Conservation (phyloP, 2,797 vertebrate genomes). For the Oreochromis grahami region DNA sequence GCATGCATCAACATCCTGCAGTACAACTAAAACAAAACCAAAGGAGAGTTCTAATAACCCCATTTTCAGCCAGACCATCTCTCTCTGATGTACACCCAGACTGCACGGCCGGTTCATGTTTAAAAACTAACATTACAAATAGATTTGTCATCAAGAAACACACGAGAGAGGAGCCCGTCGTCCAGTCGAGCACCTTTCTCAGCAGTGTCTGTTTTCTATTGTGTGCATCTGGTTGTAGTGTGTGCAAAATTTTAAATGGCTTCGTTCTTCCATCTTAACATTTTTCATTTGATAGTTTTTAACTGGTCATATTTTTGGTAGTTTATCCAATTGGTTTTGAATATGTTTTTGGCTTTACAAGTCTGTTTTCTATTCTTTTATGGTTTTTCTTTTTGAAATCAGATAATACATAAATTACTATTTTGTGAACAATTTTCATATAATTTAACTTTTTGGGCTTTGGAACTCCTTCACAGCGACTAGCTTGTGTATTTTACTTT, state of each 20-base stretch:
- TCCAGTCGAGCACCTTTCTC: slow-evolving; percentile 80
- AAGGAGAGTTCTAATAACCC: slow-evolving; percentile 69
- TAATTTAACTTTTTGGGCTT: slow-evolving; percentile 72
- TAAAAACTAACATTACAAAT: slow-evolving; percentile 77
- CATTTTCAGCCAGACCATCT: slow-evolving; percentile 86
- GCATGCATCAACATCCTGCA: slow-evolving; percentile 93
- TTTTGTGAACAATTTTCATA: slow-evolving; percentile 70
- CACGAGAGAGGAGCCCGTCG: slow-evolving; percentile 71
- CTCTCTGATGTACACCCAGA: slow-evolving; percentile 92
- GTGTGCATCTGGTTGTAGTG: slow-evolving; percentile 92
- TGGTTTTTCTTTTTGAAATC: slow-evolving; percentile 33
- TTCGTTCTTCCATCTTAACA: slow-evolving; percentile 75
- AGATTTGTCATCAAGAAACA: slow-evolving; percentile 68
- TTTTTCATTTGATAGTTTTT: slow-evolving; percentile 70
- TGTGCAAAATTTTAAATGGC: slow-evolving; percentile 82
- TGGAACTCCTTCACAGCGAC: slow-evolving; percentile 86
- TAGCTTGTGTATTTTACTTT: slow-evolving; percentile 54
- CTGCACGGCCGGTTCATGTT: slow-evolving; percentile 87
- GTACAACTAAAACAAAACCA: slow-evolving; percentile 65
- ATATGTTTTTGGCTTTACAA: slow-evolving; percentile 63
- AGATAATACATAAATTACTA: slow-evolving; percentile 60
- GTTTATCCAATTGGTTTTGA: slow-evolving; percentile 54
- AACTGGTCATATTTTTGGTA: slow-evolving; percentile 56
- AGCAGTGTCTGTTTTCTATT: slow-evolving; percentile 85
- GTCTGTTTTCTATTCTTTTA: slow-evolving; percentile 47